phyloP scores from a whole-genome alignment of 2,797 vertebrate genomes.

The Mus caroli region DNA sequence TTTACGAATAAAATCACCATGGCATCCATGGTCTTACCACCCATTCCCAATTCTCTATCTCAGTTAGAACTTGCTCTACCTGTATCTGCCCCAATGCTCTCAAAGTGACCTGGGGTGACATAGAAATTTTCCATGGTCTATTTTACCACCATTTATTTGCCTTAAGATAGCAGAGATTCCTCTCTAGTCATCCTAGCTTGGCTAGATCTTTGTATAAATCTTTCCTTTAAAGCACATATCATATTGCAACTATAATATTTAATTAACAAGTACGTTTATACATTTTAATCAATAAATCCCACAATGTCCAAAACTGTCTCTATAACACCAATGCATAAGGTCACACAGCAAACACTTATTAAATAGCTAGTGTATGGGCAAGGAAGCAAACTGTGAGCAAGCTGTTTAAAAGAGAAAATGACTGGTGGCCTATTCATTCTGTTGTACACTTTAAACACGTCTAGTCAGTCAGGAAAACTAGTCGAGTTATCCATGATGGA shows the following conservation, averaged over 20 bases:
- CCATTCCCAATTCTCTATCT: neutral
- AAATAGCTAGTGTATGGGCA: neutral
- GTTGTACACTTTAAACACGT: neutral
- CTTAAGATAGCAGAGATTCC: neutral
- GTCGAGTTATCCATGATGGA: neutral
- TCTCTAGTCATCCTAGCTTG: neutral
- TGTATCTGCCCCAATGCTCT: neutral
- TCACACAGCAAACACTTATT: neutral
- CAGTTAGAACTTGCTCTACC: neutral
- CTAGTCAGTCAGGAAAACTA: neutral
- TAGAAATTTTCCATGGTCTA: neutral
- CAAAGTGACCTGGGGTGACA: too few relatives aligned
- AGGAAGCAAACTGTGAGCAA: neutral
- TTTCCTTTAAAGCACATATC: neutral
- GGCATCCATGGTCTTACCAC: neutral
- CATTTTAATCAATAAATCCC: neutral
- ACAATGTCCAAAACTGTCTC: neutral
- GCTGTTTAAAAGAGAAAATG: neutral
- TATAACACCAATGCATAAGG: neutral
- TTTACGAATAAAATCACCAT: neutral
- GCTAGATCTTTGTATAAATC: neutral
- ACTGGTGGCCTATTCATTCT: neutral
- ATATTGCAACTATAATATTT: neutral
- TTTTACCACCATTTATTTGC: neutral
- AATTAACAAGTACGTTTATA: neutral